Evolutionary conservation across 2,888 invertebrate species (phyloP).

Genomic region (Eupithecia tripunctaria): DNA sequence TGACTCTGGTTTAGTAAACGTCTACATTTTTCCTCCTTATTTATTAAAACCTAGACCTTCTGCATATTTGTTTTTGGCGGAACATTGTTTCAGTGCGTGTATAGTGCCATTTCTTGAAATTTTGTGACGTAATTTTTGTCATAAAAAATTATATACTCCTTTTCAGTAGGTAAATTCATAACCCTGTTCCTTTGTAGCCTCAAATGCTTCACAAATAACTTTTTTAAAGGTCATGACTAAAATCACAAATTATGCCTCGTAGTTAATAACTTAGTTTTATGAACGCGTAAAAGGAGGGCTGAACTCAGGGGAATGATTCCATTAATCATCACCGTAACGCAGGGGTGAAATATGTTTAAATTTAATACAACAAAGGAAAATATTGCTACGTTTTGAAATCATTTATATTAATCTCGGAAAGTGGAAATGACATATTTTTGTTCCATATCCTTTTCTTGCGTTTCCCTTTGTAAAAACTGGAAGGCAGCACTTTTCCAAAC

Average conservation of each 20-base stretch:
- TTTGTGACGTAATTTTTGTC: neutral
- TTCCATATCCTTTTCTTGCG: neutral
- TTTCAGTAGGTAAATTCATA: neutral
- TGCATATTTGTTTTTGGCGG: neutral
- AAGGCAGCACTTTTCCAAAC: neutral
- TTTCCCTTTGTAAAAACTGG: neutral
- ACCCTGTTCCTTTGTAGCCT: neutral
- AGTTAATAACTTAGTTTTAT: conserved; percentile 68
- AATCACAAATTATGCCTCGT: conserved; percentile 50
- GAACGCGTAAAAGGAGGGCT: conserved; percentile 66
- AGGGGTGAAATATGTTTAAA: conserved; percentile 75
- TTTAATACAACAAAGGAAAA: conserved; percentile 34
- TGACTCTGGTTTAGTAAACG: neutral
- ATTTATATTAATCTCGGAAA: conserved; percentile 56
- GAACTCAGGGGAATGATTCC: conserved; percentile 62
- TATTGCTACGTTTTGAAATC: conserved; percentile 55
- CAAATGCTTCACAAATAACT: conserved; percentile 26
- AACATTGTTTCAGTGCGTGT: neutral
- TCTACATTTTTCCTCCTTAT: neutral
- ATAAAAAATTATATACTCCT: neutral
- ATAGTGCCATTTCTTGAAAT: neutral
- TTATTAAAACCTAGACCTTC: neutral
- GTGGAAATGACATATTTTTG: conserved; percentile 53
- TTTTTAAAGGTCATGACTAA: conserved; percentile 31
- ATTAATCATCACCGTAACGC: conserved; percentile 79